phyloP scores from a whole-genome alignment of 2,888 invertebrate species.

The Agrochola lota region DNA sequence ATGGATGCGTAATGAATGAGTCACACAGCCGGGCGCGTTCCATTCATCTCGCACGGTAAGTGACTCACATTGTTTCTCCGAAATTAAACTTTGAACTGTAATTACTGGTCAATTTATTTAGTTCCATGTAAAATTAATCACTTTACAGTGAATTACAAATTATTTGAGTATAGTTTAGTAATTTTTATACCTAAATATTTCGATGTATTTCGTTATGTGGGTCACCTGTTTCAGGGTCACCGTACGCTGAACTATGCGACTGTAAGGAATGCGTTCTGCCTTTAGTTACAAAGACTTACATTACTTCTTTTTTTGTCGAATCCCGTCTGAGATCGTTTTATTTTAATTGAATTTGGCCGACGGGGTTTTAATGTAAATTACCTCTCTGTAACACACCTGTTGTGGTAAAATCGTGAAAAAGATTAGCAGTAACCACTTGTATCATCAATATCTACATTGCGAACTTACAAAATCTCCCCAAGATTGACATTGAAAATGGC shows the following conservation, averaged over 20 bases:
- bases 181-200: conserved; percentile 20
- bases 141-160: conserved; percentile 29
- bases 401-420: neutral
- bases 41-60: conserved; percentile 79
- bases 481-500: neutral
- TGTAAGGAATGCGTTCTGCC: conserved; percentile 57
- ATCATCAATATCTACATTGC: neutral
- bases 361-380: conserved; percentile 8
- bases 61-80: conserved; percentile 81
- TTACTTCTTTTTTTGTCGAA: conserved; percentile 29
- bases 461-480: neutral
- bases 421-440: neutral
- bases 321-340: conserved; percentile 10
- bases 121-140: conserved; percentile 39
- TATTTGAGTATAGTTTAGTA: conserved; percentile 1
- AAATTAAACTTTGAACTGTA: conserved; percentile 71
- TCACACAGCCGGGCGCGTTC: conserved; percentile 73
- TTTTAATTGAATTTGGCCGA: conserved; percentile 23
- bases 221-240: conserved; percentile 57
- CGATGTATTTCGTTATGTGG: conserved; percentile 22
- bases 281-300: conserved; percentile 22
- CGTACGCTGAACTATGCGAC: conserved; percentile 62
- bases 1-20: conserved; percentile 80
- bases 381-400: neutral
- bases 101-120: conserved; percentile 52